Evolutionary conservation across 2,113 vertebrate genomes (phyloP), one percentile per base, ranked within the genome.

Genomic region (Datnioides undecimradiatus): DNA sequence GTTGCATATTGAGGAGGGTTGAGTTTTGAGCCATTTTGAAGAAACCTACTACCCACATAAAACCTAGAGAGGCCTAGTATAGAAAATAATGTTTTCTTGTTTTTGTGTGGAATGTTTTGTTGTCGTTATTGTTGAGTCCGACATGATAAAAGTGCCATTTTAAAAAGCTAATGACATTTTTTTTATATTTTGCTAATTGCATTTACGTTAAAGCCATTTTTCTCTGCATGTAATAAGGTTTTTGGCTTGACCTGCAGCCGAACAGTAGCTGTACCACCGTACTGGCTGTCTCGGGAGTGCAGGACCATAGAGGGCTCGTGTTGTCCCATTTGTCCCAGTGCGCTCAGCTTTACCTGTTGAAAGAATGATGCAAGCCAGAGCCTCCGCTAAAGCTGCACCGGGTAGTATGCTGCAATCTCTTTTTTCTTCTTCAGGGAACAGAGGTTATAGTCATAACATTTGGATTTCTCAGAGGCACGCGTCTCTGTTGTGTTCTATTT

Each of bases 311-410:
- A 82, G 90, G 60, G 57, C 84, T 59, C 0, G 5, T 70, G 76
- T 78, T 65, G 84, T 87, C 79, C 55, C 68, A 13, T 17, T 52
- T 1, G 4, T 79, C 84, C 82, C 87, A 34, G 19, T 16, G 78
- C 29, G 34, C 78, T 73, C 64, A 23, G 23, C 33, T 51, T 65
- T 14, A 88, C 86, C 70, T 92, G 90, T 86, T 86, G 91, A 88
- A 88, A 91, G 80, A 82, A 89, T 93, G 91, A 92, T 92, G 92
- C 92, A 92, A 93, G 84, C 73, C 23, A 2, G 23, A 58, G 67
- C 34, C 65, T 62, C 46, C 0, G 62, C 31, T 70, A n/a, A 16
- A 64, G 77, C 82, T 38, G 66, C 57, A 77, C 54, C 58, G 51
- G 8, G 43, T 23, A 57, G 62, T 40, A 72, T 88, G 81, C 72